A percentile compares a stretch with the other conserved stretches of the same genome.
phyloP scores from a whole-genome alignment of 2,888 invertebrate genomes.

The Cephus pulcher region DNA sequence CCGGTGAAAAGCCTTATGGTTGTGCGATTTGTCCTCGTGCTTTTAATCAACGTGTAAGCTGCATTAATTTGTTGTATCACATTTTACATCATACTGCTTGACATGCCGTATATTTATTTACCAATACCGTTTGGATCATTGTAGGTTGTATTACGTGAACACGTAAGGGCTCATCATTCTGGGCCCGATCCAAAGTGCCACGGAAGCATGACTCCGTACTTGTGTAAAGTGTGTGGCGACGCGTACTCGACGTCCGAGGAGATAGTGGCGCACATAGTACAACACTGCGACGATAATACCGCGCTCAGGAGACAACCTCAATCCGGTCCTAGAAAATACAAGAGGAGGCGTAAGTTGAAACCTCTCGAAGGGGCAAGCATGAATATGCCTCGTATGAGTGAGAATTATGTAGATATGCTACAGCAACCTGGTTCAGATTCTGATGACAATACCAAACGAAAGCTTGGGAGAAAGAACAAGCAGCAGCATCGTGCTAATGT shows the following conservation, averaged over 20 bases:
- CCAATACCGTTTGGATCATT: neutral
- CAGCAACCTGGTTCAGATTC: slow-evolving; percentile 57
- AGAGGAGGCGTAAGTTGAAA: slow-evolving; percentile 81
- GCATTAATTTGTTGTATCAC: neutral
- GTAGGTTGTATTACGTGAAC: slow-evolving; percentile 82
- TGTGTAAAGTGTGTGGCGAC: slow-evolving; percentile 82
- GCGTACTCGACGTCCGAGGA: slow-evolving; percentile 79
- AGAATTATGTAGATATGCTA: slow-evolving; percentile 47
- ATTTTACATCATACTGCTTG: neutral
- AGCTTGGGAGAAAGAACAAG: slow-evolving; percentile 58
- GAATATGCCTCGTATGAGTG: slow-evolving; percentile 42
- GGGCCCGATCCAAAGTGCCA: slow-evolving; percentile 78
- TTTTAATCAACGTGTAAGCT: slow-evolving; percentile 79
- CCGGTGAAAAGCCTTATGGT: slow-evolving; percentile 88
- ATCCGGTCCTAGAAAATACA: slow-evolving; percentile 83
- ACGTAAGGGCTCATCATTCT: slow-evolving; percentile 88
- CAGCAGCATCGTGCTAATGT: slow-evolving; percentile 53
- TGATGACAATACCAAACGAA: slow-evolving; percentile 62
- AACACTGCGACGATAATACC: slow-evolving; percentile 88
- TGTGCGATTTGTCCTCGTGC: slow-evolving; percentile 89
- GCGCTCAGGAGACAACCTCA: slow-evolving; percentile 84
- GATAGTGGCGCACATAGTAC: slow-evolving; percentile 84
- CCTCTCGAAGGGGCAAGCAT: slow-evolving; percentile 67
- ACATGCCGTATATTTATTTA: neutral
- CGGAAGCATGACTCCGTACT: slow-evolving; percentile 75